Evolutionary conservation across 1,140 invertebrate species (phyloP), one percentile per base, ranked within the genome.

Genomic region (Euura lappo): DNA sequence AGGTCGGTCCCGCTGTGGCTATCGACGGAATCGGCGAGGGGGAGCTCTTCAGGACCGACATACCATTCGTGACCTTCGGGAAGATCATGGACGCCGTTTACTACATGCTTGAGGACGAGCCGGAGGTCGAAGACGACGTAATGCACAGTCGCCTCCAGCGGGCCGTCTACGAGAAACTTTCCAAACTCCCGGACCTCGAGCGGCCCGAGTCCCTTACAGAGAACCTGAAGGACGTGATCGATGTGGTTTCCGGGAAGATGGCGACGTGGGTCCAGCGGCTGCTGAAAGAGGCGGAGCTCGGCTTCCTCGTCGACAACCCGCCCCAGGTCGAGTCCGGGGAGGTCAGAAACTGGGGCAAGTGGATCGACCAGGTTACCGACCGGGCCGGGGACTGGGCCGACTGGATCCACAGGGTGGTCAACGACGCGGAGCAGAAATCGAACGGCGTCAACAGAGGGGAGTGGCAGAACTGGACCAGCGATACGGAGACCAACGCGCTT

Each of bases 181-280:
- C 64, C 2, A 71, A 68, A 3, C 74, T 79, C 0, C 74, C 78
- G 2, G 69, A 10, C 28, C 44, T 75, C 28, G 78, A 78, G 28
- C 72, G 77, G 68, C 72, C 76, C 0, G 71, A 77, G 2, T 47
- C 66, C 1, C 45, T 83, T 11, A 78, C 74, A n/a, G 68, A 69
- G 3, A 68, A 79, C 4, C 45, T 74, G 7, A 77, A 74, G 46
- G 78, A 79, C n/a, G 44, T 80, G 0, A 72, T 85, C n/a, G 72
- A 80, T 65, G 78, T 83, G 0, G 71, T 84, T 7, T 74, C 81
- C 28, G 83, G 80, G 28, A 84, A 84, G 75, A 75, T 85, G 1
- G 81, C 81, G 3, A 64, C 65, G n/a, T 85, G 83, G 82, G n/a
- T 86, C 1, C 78, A 72, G 66, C 70, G 70, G 10, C 51, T 81